Conservation (phyloP, 2,888 invertebrate species). For the Portevinia maculata region DNA sequence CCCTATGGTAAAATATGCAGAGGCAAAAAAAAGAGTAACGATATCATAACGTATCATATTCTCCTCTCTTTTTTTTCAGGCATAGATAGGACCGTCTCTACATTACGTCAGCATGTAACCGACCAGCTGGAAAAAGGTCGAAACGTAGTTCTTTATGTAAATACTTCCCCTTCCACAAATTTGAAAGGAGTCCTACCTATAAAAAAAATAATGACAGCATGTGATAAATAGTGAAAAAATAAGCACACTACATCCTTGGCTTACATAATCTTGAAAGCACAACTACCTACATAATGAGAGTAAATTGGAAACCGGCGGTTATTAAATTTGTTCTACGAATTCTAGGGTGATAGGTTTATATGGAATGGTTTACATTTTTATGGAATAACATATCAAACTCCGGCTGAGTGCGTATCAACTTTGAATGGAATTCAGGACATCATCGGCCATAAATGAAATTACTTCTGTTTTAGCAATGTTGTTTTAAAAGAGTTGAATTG, state of each 20-base stretch:
- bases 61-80: not conserved
- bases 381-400: not conserved
- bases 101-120: not conserved
- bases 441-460: not conserved
- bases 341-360: not conserved
- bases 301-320: slow-evolving; percentile 38
- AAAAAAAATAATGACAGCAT: slow-evolving; percentile 33
- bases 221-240: slow-evolving; percentile 27
- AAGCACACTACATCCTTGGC: slow-evolving; percentile 44
- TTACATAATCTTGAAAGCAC: slow-evolving; percentile 38
- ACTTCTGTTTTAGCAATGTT: not conserved
- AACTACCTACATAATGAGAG: slow-evolving; percentile 12
- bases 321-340: slow-evolving; percentile 36
- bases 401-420: slow-evolving; percentile 1
- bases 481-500: not conserved
- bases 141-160: slow-evolving; percentile 31
- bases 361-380: not conserved
- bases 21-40: slow-evolving; percentile 5
- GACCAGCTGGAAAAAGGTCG: slow-evolving; percentile 9
- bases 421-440: slow-evolving; percentile 3
- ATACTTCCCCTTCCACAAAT: slow-evolving; percentile 18
- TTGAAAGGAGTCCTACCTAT: slow-evolving; percentile 3
- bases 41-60: slow-evolving; percentile 17
- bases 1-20: not conserved
- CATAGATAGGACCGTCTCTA: not conserved